These are phyloP conservation scores for Capreolus pygargus DNA, from an alignment of 2,113 vertebrate species.

Conservation along the genomic window DNA sequence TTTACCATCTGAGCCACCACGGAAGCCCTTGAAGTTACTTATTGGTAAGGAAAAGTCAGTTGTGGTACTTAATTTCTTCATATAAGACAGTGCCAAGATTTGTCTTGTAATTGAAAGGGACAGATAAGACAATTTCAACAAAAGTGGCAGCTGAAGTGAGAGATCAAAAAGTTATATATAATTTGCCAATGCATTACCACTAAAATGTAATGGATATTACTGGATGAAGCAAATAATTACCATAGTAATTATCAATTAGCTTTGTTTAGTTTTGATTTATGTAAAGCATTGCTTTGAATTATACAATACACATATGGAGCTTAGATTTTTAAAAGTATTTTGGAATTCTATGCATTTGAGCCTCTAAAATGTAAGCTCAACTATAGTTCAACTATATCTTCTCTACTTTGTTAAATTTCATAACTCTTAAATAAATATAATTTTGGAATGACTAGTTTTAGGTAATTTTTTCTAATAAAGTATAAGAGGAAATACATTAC, in stretches of 20 bases:
- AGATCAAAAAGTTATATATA: not conserved
- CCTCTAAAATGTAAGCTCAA: not conserved
- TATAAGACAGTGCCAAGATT: no score
- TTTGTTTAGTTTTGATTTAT: not conserved
- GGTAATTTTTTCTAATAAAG: not conserved
- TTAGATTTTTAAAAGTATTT: not conserved
- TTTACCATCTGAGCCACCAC: not conserved
- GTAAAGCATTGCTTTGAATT: not conserved
- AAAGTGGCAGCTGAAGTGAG: not conserved
- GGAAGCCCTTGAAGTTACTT: not conserved
- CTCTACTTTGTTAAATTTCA: not conserved
- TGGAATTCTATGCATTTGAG: not conserved
- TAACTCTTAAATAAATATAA: not conserved
- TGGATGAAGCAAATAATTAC: not conserved
- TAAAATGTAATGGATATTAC: not conserved
- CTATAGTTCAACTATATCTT: not conserved
- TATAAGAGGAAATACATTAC: not conserved
- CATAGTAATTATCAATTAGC: not conserved
- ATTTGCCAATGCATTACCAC: not conserved
- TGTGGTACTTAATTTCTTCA: not conserved
- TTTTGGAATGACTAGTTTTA: not conserved
- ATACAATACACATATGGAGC: not conserved
- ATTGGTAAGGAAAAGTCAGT: not conserved
- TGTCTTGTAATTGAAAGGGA: not conserved
- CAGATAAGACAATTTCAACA: not conserved